Conservation (phyloP, 1,140 invertebrate species). For the Pseudomyrmex sp. region DNA sequence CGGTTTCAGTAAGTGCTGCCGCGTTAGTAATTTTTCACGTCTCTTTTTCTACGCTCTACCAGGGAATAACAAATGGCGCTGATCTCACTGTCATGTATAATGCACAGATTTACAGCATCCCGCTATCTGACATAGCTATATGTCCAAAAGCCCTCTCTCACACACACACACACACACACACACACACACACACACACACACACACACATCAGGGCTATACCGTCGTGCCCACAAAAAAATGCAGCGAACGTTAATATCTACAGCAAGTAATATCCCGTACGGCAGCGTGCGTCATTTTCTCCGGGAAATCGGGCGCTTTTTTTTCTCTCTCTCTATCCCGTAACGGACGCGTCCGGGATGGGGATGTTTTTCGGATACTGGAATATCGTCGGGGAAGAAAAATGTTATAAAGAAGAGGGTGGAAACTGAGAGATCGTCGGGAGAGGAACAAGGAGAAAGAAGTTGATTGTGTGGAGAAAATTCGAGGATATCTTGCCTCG, state of each 20-base stretch:
- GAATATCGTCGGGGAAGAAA: conserved; percentile 60
- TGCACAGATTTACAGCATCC: conserved; percentile 77
- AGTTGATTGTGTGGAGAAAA: conserved; percentile 67
- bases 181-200: too few species aligned
- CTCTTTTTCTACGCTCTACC: conserved; percentile 51
- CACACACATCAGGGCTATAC: conserved; percentile 3
- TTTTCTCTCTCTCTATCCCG: conserved; percentile 49
- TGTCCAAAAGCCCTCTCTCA: conserved; percentile 27
- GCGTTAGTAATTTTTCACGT: conserved; percentile 72
- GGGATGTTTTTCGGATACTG: conserved; percentile 58
- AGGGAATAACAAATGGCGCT: conserved; percentile 72
- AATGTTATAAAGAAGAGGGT: conserved; percentile 63
- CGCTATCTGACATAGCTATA: conserved; percentile 70
- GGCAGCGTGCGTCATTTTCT: conserved; percentile 72
- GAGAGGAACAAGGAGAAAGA: not conserved
- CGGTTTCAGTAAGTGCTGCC: conserved; percentile 68
- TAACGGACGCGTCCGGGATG: conserved; percentile 59
- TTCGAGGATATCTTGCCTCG: conserved; percentile 61
- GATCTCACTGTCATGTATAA: conserved; percentile 75
- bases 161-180: too few species aligned
- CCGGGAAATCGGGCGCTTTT: conserved; percentile 61
- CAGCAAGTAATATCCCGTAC: conserved; percentile 73
- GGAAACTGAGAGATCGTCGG: conserved; percentile 46
- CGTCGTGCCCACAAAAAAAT: conserved; percentile 57
- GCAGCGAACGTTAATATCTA: conserved; percentile 78